Conservation (phyloP, 2,113 vertebrate genomes). For the Brachypodius melanocephalos region DNA sequence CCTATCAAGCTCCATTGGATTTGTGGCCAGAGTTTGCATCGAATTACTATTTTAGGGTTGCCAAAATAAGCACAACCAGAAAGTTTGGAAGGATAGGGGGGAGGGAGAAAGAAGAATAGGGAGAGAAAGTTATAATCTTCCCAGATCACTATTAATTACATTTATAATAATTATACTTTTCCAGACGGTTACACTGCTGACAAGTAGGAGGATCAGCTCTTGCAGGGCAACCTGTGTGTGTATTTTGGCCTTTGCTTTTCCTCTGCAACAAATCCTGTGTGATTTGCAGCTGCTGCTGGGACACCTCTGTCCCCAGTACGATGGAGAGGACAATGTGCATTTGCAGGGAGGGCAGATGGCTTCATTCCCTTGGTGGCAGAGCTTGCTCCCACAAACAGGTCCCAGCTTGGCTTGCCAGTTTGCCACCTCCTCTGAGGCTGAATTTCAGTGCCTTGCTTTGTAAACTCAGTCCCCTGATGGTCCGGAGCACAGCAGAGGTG, state of each 20-base stretch:
- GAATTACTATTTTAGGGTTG: constrained; percentile 53
- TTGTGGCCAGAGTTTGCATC: constrained; percentile 47
- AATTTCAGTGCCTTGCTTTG: not conserved
- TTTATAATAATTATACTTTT: constrained; percentile 42
- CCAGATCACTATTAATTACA: constrained; percentile 65
- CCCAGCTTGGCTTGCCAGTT: not conserved
- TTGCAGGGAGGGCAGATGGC: not conserved
- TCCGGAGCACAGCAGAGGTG: fast-evolving
- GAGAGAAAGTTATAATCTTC: constrained; percentile 58
- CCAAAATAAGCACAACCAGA: constrained; percentile 52
- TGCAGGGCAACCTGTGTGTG: not conserved
- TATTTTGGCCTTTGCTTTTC: not conserved
- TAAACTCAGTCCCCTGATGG: not conserved
- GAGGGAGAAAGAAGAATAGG: constrained; percentile 4
- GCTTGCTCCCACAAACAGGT: not conserved
- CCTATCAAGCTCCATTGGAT: constrained; percentile 56
- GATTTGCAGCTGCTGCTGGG: not conserved
- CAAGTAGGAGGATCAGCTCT: not conserved
- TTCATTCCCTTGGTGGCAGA: not conserved
- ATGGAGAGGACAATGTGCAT: not conserved
- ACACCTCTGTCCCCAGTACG: not conserved
- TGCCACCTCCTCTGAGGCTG: not conserved
- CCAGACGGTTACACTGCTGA: not conserved
- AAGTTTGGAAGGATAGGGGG: not conserved
- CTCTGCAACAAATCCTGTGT: not conserved